These are phyloP conservation scores for Pyrgilauda ruficollis DNA, from an alignment of 2,113 vertebrate species.

Conservation along the genomic window DNA sequence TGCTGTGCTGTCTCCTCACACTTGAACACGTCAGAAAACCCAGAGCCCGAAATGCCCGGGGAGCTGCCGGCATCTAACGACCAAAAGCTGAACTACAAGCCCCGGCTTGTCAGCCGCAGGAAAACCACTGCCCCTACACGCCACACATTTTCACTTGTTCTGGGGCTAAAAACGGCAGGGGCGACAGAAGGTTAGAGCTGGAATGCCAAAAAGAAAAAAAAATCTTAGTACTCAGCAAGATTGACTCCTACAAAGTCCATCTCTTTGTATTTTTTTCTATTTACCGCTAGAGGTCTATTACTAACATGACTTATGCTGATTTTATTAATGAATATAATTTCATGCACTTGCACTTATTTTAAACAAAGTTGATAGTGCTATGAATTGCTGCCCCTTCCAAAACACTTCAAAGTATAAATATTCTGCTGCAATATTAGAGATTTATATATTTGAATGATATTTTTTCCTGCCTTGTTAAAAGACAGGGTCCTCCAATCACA, in stretches of 20 bases:
- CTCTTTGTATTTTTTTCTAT: background rate
- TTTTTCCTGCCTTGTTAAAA: background rate
- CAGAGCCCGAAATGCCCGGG: background rate
- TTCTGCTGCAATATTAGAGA: background rate
- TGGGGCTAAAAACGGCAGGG: background rate
- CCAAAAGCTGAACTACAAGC: conserved; percentile 17
- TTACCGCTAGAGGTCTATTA: background rate
- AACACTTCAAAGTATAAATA: background rate
- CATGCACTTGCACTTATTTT: background rate
- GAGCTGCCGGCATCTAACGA: conserved; percentile 69
- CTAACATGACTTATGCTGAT: background rate
- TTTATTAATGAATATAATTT: background rate
- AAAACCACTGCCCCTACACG: background rate
- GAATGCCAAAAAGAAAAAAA: background rate
- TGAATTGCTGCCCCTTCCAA: background rate
- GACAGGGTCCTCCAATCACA: background rate
- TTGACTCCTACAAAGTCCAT: background rate
- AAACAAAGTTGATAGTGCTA: background rate
- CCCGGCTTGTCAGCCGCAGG: accelerated
- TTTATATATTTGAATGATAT: background rate
- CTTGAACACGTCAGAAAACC: background rate
- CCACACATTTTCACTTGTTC: background rate
- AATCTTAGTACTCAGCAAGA: background rate
- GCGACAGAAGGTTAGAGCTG: background rate
- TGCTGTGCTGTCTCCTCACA: background rate